Evolutionary conservation across 2,888 invertebrate species (phyloP).

Genomic region (Lypha dubia): DNA sequence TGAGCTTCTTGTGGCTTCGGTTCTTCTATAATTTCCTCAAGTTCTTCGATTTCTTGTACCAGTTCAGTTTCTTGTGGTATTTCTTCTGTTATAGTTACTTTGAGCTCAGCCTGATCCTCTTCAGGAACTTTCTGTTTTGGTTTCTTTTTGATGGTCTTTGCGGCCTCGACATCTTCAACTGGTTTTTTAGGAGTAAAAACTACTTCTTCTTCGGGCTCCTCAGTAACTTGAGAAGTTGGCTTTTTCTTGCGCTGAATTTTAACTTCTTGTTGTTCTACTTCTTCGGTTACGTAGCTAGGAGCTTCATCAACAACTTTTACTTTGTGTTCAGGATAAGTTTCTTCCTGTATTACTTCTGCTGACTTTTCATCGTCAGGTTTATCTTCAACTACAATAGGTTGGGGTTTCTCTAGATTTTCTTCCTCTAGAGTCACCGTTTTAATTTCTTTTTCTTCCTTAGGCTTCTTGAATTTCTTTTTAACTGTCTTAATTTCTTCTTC

Average conservation of each 20-base stretch:
- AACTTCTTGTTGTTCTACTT: conserved; percentile 74
- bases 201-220: conserved; percentile 80
- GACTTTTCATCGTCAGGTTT: conserved; percentile 74
- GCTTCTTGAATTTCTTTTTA: conserved; percentile 78
- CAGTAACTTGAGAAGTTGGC: conserved; percentile 75
- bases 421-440: conserved; percentile 78
- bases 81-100: conserved; percentile 79
- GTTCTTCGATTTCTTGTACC: conserved; percentile 78
- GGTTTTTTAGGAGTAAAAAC: conserved; percentile 74
- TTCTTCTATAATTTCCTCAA: conserved; percentile 74
- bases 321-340: conserved; percentile 73
- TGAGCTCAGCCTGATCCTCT: conserved; percentile 79
- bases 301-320: conserved; percentile 78
- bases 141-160: conserved; percentile 78
- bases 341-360: conserved; percentile 74
- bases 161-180: conserved; percentile 78
- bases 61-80: conserved; percentile 74
- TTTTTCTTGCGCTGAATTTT: conserved; percentile 77
- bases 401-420: conserved; percentile 75
- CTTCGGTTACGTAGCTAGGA: conserved; percentile 69
- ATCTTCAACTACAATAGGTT: conserved; percentile 75
- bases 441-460: conserved; percentile 75
- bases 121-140: conserved; percentile 75
- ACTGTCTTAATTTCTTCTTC: conserved; percentile 72
- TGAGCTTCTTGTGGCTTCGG: conserved; percentile 63